Percentiles rank a stretch among this genome's conserved stretches.
Evolutionary conservation across 2,888 invertebrate genomes (phyloP).

Genomic region (Drosophila nigritarsus): DNA sequence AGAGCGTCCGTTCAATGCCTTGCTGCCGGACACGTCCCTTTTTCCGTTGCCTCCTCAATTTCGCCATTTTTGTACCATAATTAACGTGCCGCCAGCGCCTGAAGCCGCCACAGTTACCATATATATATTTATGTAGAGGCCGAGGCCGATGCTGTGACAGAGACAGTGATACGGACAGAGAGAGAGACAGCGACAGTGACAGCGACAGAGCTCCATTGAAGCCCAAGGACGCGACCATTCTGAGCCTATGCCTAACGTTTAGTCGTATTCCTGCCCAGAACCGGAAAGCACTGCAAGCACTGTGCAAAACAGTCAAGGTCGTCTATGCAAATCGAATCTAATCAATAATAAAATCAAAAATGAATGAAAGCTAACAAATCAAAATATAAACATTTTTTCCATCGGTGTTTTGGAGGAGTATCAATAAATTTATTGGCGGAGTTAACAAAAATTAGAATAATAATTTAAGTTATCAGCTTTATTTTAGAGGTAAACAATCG

Average conservation of each 20-base stretch:
- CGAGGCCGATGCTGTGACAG: neutral
- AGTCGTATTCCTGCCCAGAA: conserved; percentile 7
- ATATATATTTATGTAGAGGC: conserved; percentile 7
- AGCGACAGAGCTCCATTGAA: neutral
- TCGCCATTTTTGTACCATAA: conserved; percentile 67
- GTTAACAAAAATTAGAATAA: neutral
- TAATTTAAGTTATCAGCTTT: neutral
- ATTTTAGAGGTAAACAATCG: neutral
- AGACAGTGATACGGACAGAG: neutral
- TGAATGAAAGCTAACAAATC: neutral
- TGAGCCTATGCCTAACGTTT: conserved; percentile 1
- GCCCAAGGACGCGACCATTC: conserved; percentile 37
- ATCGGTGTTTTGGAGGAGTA: neutral
- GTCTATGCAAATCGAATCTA: neutral
- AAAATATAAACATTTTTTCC: neutral
- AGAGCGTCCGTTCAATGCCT: conserved; percentile 32
- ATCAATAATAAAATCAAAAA: conserved; percentile 13
- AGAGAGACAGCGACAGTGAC: neutral
- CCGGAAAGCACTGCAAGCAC: conserved; percentile 22
- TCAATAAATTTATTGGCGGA: conserved; percentile 16
- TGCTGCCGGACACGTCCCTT: conserved; percentile 18
- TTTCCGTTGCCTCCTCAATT: conserved; percentile 59
- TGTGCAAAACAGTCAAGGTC: conserved; percentile 17
- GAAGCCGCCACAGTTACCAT: conserved; percentile 34
- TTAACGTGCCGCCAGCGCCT: conserved; percentile 62